A percentile compares a stretch with the other conserved stretches of the same genome.
phyloP scores from a whole-genome alignment of 2,113 vertebrate genomes.

The Setophaga petechia region DNA sequence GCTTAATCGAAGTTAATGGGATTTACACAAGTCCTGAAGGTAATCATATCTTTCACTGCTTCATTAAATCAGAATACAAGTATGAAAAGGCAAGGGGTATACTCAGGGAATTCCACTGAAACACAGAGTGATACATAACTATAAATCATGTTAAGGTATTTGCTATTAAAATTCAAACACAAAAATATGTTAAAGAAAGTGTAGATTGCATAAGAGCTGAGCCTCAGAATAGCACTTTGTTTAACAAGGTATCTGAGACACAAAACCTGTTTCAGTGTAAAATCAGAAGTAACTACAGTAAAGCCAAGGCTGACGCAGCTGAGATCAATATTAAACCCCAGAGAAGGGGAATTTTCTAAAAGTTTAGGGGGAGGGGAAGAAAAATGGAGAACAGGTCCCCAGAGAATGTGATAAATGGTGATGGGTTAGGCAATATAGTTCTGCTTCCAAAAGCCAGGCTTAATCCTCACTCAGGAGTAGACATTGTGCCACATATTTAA shows the following conservation, averaged over 20 bases:
- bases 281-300: constrained; percentile 20
- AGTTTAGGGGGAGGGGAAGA: constrained; percentile 16
- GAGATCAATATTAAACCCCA: constrained; percentile 36
- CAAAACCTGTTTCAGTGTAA: constrained; percentile 21
- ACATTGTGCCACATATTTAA: constrained; percentile 56
- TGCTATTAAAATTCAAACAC: neutral
- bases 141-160: constrained; percentile 2
- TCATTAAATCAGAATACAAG: constrained; percentile 34
- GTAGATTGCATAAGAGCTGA: neutral
- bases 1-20: constrained; percentile 31
- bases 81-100: neutral
- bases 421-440: constrained; percentile 47
- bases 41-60: constrained; percentile 29
- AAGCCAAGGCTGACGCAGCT: neutral
- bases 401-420: constrained; percentile 8
- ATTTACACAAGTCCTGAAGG: constrained; percentile 46
- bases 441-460: constrained; percentile 43
- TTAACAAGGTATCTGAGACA: constrained; percentile 21
- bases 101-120: constrained; percentile 8
- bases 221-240: neutral
- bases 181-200: neutral
- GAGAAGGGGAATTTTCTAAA: constrained; percentile 32
- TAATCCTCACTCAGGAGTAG: constrained; percentile 51
- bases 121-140: neutral
- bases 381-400: constrained; percentile 39